phyloP scores from a whole-genome alignment of 2,113 vertebrate species.

The Gadus macrocephalus region DNA sequence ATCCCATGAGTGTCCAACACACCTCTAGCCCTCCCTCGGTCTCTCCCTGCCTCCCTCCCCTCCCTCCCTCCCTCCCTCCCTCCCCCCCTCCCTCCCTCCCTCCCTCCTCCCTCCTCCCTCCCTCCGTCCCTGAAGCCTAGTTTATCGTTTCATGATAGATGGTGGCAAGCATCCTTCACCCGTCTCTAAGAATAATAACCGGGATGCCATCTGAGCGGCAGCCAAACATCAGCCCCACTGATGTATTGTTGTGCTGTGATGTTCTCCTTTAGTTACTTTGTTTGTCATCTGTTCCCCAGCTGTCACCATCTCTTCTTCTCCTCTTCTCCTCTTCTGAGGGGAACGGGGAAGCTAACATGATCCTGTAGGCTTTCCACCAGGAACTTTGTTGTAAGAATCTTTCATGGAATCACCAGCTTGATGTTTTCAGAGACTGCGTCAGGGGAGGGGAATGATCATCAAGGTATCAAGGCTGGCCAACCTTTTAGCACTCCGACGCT shows the following conservation, averaged over 20 bases:
- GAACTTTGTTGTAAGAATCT: conserved; percentile 42
- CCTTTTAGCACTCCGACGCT: conserved; percentile 3
- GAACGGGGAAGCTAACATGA: conserved; percentile 48
- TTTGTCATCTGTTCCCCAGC: conserved; percentile 57
- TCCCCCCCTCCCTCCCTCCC: too few relatives aligned
- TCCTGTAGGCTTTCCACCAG: conserved; percentile 42
- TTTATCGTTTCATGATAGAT: conserved; percentile 69
- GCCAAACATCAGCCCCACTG: conserved; percentile 64
- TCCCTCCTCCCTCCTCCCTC: too few relatives aligned
- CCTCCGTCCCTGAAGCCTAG: conserved; percentile 55
- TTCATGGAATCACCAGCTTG: conserved; percentile 40
- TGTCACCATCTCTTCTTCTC: conserved; percentile 60
- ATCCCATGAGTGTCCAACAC: conserved; percentile 70
- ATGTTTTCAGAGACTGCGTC: conserved; percentile 29
- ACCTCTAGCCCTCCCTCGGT: conserved; percentile 50
- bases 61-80: too few relatives aligned
- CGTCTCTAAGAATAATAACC: conserved; percentile 67
- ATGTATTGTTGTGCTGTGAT: conserved; percentile 56
- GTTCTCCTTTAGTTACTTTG: conserved; percentile 65
- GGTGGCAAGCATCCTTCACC: conserved; percentile 69
- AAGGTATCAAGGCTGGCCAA: conserved; percentile 14
- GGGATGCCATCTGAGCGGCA: conserved; percentile 66
- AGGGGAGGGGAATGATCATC: conserved; percentile 36
- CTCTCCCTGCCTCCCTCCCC: too few relatives aligned
- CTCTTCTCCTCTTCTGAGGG: conserved; percentile 46